Evolutionary conservation across 2,797 vertebrate species (phyloP).

Genomic region (Philypnodon macrostomus): DNA sequence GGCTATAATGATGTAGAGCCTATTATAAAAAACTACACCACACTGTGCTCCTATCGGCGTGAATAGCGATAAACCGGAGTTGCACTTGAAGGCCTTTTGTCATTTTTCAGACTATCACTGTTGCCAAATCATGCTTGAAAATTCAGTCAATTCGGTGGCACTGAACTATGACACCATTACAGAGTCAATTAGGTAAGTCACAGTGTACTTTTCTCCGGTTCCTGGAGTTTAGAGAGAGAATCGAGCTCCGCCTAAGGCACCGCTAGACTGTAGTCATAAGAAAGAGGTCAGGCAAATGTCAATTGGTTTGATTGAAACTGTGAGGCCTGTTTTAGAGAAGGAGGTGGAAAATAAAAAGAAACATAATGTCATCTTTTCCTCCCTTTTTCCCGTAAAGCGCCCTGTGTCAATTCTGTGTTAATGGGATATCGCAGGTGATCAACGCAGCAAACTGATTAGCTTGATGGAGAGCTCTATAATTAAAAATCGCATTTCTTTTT

Average conservation of each 20-base stretch:
- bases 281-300: conserved; percentile 56
- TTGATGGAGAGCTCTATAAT: conserved; percentile 16
- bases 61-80: conserved; percentile 15
- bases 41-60: conserved; percentile 7
- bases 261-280: conserved; percentile 37
- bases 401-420: conserved; percentile 22
- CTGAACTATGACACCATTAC: conserved; percentile 65
- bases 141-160: conserved; percentile 54
- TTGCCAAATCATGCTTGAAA: conserved; percentile 50
- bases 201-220: conserved; percentile 41
- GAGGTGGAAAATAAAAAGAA: conserved; percentile 45
- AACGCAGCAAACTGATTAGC: conserved; percentile 5
- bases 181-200: conserved; percentile 59
- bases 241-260: conserved; percentile 21
- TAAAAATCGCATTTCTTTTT: conserved; percentile 18
- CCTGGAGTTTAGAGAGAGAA: conserved; percentile 25
- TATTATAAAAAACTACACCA: too few species aligned
- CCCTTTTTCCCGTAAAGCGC: conserved; percentile 13
- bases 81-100: conserved; percentile 16
- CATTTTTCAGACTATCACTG: conserved; percentile 31
- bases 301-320: conserved; percentile 63
- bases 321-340: conserved; percentile 28
- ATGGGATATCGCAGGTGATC: conserved; percentile 21
- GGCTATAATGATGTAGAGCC: too few species aligned
- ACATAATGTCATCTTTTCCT: conserved; percentile 25